phyloP scores from a whole-genome alignment of 92 coral and sea anemone genomes.

The Bergia sp. region DNA sequence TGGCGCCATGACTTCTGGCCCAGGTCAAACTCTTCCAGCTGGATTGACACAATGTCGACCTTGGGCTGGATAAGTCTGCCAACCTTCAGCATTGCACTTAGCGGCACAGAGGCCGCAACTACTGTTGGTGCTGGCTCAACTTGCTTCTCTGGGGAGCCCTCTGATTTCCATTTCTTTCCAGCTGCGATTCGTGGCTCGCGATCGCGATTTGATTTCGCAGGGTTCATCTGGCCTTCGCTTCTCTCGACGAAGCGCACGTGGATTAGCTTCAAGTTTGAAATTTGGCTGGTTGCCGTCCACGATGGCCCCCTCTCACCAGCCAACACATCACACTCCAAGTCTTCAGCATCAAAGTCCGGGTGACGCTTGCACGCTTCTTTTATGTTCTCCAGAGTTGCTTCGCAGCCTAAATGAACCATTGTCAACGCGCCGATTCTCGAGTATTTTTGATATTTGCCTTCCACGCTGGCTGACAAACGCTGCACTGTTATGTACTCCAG shows the following conservation, averaged over 20 bases:
- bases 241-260: conserved; percentile 30
- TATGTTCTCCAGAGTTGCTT: neutral
- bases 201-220: conserved; percentile 14
- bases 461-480: conserved; percentile 1
- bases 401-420: conserved; percentile 1
- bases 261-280: conserved; percentile 36
- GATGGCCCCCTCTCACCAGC: conserved; percentile 50
- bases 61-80: conserved; percentile 64
- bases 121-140: conserved; percentile 12
- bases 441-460: conserved; percentile 23
- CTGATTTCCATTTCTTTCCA: conserved; percentile 18
- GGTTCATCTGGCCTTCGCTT: neutral
- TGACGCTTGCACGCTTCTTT: conserved; percentile 4
- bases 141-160: conserved; percentile 14
- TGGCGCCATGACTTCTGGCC: conserved; percentile 45
- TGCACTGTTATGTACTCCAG: conserved; percentile 20
- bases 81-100: conserved; percentile 51
- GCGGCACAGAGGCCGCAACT: conserved; percentile 65
- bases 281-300: conserved; percentile 37
- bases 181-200: neutral
- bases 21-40: conserved; percentile 53
- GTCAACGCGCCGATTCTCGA: neutral
- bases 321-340: conserved; percentile 31
- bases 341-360: neutral
- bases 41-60: conserved; percentile 38